Evolutionary conservation across 2,113 vertebrate genomes (phyloP), one percentile per base, ranked within the genome.

Genomic region (Spheniscus mendiculus): DNA sequence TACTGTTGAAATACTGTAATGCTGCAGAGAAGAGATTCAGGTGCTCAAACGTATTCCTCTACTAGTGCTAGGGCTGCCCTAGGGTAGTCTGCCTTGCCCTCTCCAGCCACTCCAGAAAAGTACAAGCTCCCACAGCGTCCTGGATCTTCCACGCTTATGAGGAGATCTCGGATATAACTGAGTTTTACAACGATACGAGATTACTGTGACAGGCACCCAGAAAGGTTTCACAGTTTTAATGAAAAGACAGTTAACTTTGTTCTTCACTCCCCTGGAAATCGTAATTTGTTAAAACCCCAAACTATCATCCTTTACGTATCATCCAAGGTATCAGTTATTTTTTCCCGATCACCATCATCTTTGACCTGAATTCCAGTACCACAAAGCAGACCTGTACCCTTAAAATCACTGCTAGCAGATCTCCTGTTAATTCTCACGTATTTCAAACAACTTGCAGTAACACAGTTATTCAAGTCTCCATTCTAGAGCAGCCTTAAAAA

Each of bases 81-180:
- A 19, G 15, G 32, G 55, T 3, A 74, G 62, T 38, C 40, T 52
- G 55, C 11, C 38, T 52, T 27, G 52, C 19, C 15, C 36, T 29
- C 47, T 29, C n/a, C 65, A 25, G 63, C 18, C 63, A 26, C 59
- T 34, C 44, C 42, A 67, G 15, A 18, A 22, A n/a, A 62, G 53
- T 1, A 69, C 5, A 70, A 52, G 30, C 44, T 83, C n/a, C 50
- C 18, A 5, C 18, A 32, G 36, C 1, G 21, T 19, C 77, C 82
- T 74, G 49, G 16, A 70, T 11, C 19, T n/a, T 30, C 72, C 49
- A 38, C 5, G 1, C 12, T 55, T 6, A 13, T 0, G 2, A 40
- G 36, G 17, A 56, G 61, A 70, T 20, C 56, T 65, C 5, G 0
- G 38, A 12, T 21, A 23, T 3, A 52, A 49, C 14, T 0, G 9